phyloP scores from a whole-genome alignment of 1,140 invertebrate species.

The Polypedilum pembai region DNA sequence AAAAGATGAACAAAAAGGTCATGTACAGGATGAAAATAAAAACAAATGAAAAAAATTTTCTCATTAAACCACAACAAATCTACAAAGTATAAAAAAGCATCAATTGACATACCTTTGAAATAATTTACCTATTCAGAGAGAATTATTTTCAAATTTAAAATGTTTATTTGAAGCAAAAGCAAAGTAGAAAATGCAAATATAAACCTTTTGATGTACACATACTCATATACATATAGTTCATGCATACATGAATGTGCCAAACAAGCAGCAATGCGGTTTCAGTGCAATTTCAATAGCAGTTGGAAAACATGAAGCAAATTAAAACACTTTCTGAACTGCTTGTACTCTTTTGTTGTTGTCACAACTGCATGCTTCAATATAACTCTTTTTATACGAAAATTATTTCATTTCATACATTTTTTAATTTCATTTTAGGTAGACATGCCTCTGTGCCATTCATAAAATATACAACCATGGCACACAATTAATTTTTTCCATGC shows the following conservation, averaged over 20 bases:
- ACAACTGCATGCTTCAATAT: slow-evolving; percentile 1
- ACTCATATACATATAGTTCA: too few species aligned
- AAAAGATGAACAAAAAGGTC: too few species aligned
- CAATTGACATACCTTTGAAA: too few species aligned
- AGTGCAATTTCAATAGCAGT: background rate
- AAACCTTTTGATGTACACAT: too few species aligned
- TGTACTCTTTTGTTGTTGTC: background rate
- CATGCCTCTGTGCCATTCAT: background rate
- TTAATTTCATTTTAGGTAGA: background rate
- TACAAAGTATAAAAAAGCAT: too few species aligned
- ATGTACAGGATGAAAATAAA: too few species aligned
- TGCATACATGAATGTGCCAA: background rate
- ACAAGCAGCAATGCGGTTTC: background rate
- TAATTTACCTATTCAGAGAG: too few species aligned
- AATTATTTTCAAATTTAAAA: too few species aligned
- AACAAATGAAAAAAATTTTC: too few species aligned
- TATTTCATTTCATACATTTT: background rate
- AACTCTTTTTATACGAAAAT: background rate
- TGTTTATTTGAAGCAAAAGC: too few species aligned
- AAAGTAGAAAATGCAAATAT: too few species aligned
- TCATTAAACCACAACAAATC: too few species aligned
- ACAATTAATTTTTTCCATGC: background rate
- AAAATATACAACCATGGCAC: background rate
- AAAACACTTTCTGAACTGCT: background rate
- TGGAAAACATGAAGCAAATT: background rate